phyloP scores from a whole-genome alignment of 1,140 invertebrate genomes.

The Lepidurus arcticus region DNA sequence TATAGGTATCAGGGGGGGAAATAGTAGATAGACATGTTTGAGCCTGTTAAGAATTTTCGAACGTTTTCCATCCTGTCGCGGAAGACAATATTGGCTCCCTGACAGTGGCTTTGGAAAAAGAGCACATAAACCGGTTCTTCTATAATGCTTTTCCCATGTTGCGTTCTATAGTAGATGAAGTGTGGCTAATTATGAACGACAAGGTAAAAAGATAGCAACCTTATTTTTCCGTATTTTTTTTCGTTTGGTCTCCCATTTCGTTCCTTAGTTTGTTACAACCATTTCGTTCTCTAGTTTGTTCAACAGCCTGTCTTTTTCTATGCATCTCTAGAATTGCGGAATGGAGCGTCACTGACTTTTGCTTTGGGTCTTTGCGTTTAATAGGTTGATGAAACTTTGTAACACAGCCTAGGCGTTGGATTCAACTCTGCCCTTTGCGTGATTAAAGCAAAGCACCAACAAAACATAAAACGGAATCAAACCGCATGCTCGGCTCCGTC shows the following conservation, averaged over 20 bases:
- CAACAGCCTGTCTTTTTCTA: too few relatives aligned
- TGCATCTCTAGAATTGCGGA: too few relatives aligned
- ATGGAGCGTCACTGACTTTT: too few relatives aligned
- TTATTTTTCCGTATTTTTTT: background rate
- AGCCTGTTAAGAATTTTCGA: background rate
- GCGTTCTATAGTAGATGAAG: background rate
- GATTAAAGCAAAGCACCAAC: too few relatives aligned
- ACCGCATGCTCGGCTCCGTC: background rate
- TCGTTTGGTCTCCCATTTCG: background rate
- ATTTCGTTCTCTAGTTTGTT: too few relatives aligned
- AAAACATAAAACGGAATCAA: too few relatives aligned
- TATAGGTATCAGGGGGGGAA: background rate
- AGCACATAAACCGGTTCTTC: background rate
- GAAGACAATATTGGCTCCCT: background rate
- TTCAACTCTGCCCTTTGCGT: too few relatives aligned
- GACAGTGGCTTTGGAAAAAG: background rate
- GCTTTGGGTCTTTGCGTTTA: too few relatives aligned
- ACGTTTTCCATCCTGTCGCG: background rate
- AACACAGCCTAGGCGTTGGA: too few relatives aligned
- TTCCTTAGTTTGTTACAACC: background rate
- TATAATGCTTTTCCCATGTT: constrained; percentile 16
- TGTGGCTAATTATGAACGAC: background rate
- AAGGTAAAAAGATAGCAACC: background rate
- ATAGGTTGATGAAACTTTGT: too few relatives aligned
- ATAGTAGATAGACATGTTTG: background rate